Evolutionary conservation across 2,113 vertebrate genomes (phyloP).

Genomic region (Leiothrix lutea): DNA sequence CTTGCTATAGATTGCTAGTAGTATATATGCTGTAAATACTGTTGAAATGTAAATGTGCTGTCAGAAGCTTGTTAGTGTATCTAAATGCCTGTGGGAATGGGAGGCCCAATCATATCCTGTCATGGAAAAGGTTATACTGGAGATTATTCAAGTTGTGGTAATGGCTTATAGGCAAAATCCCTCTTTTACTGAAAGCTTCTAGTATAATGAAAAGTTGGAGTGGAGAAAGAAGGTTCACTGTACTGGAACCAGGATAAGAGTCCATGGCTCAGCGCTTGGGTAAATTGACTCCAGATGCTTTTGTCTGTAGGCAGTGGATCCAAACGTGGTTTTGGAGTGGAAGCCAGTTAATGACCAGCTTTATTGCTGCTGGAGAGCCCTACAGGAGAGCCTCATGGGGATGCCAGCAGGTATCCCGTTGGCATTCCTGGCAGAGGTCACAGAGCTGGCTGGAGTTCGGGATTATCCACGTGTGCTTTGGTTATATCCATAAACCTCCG

Average conservation of each 20-base stretch:
- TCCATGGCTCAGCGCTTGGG: not conserved
- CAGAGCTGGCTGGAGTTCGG: not conserved
- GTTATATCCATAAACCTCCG: accelerated
- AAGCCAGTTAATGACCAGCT: not conserved
- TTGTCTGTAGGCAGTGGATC: not conserved
- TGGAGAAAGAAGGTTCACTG: not conserved
- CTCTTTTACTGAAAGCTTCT: conserved; percentile 6
- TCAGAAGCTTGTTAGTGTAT: not conserved
- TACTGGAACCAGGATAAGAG: not conserved
- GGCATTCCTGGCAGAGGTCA: not conserved
- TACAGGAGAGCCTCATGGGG: accelerated
- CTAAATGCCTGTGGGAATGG: not conserved
- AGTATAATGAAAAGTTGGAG: not conserved
- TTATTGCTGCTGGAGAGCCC: not conserved
- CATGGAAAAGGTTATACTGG: not conserved
- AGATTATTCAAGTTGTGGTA: not conserved
- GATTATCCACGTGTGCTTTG: not conserved
- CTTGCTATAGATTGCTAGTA: not conserved
- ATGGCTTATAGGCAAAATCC: not conserved
- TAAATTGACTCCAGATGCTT: conserved; percentile 27
- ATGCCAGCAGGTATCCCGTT: not conserved
- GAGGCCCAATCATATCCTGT: not conserved
- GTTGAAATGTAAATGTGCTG: not conserved
- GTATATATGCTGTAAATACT: not conserved
- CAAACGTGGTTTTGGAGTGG: not conserved